phyloP scores from a whole-genome alignment of 2,113 vertebrate species.

The Abramis brama region DNA sequence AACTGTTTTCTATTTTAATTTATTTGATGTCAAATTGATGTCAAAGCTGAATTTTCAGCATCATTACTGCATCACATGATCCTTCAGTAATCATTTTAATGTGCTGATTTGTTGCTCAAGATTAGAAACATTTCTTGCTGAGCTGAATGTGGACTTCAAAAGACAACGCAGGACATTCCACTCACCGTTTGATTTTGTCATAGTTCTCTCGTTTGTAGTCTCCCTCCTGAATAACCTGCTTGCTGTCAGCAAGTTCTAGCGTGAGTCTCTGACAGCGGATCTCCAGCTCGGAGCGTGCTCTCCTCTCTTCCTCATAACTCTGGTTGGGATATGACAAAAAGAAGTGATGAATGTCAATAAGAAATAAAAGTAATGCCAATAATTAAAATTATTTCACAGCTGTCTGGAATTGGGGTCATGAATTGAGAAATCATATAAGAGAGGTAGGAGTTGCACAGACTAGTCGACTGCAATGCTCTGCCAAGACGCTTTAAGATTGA shows the following conservation, averaged over 20 bases:
- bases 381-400: neutral
- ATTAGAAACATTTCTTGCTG: too few relatives aligned
- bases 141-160: neutral
- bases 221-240: constrained; percentile 88
- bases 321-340: constrained; percentile 61
- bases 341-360: constrained; percentile 30
- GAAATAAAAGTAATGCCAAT: neutral
- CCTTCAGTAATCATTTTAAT: too few relatives aligned
- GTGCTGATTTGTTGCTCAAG: too few relatives aligned
- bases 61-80: too few relatives aligned
- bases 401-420: neutral
- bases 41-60: too few relatives aligned
- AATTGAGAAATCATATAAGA: too few relatives aligned
- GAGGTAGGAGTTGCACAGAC: too few relatives aligned
- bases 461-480: too few relatives aligned
- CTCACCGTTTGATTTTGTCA: constrained; percentile 87
- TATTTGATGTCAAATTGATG: too few relatives aligned
- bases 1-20: too few relatives aligned
- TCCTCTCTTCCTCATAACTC: constrained; percentile 89
- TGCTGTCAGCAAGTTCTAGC: constrained; percentile 91
- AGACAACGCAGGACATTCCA: neutral
- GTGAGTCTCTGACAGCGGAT: constrained; percentile 87
- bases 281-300: constrained; percentile 85
- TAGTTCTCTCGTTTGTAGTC: constrained; percentile 94
- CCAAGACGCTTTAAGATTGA: too few relatives aligned